Evolutionary conservation across 2,113 vertebrate species (phyloP).

Genomic region (Copsychus sechellarum): DNA sequence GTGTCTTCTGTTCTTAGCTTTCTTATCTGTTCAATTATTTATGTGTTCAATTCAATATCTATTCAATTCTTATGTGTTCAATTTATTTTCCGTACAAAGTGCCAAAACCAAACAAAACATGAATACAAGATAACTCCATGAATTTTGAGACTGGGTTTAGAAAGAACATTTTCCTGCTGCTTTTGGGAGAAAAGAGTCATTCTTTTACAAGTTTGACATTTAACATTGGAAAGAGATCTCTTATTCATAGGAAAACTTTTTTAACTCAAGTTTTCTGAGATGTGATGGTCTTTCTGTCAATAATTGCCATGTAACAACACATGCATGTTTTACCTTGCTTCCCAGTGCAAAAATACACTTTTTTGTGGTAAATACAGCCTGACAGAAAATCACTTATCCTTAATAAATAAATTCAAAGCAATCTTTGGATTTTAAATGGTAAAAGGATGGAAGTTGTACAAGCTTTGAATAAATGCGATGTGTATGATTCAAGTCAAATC

Average conservation of each 20-base stretch:
- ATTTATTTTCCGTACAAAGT: background rate
- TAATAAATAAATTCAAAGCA: background rate
- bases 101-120: background rate
- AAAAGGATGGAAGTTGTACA: background rate
- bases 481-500: background rate
- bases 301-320: background rate
- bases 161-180: background rate
- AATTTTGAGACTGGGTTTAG: background rate
- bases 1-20: background rate
- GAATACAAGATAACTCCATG: background rate
- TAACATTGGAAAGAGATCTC: background rate
- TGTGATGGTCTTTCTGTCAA: background rate
- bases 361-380: background rate
- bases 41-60: background rate
- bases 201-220: background rate
- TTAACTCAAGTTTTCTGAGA: background rate
- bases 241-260: background rate
- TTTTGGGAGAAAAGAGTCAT: background rate
- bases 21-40: background rate
- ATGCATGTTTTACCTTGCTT: background rate
- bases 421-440: background rate
- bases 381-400: background rate
- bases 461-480: background rate
- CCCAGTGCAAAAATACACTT: background rate
- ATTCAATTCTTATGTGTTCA: background rate